phyloP scores from a whole-genome alignment of 2,113 vertebrate species.

The Mustela lutreola region DNA sequence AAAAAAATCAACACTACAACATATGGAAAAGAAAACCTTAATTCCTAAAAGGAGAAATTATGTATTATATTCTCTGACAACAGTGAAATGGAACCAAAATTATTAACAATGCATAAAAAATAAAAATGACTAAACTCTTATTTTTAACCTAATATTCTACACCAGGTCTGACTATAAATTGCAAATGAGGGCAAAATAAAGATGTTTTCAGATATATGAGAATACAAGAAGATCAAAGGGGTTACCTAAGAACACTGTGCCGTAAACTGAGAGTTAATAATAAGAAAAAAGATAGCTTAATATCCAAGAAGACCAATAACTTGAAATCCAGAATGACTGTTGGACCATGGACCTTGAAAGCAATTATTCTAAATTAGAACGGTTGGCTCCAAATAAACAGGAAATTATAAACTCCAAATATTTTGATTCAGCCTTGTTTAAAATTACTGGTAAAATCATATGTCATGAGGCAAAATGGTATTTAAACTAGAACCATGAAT shows the following conservation, averaged over 20 bases:
- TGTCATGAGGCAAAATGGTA: conserved; percentile 62
- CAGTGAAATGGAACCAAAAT: not conserved
- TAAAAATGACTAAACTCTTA: not conserved
- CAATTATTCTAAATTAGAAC: conserved; percentile 63
- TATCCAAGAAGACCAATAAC: conserved; percentile 46
- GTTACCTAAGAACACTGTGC: not conserved
- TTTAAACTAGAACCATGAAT: conserved; percentile 71
- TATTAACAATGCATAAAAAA: conserved; percentile 16
- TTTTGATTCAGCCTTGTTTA: conserved; percentile 79
- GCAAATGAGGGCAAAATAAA: not conserved
- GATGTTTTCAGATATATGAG: not conserved
- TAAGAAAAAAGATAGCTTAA: conserved; percentile 16
- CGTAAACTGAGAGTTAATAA: conserved; percentile 54
- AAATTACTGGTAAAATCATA: conserved; percentile 67
- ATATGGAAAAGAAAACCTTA: conserved; percentile 43
- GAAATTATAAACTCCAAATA: conserved; percentile 80
- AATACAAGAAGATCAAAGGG: not conserved
- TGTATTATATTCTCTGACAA: not conserved
- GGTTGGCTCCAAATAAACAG: conserved; percentile 80
- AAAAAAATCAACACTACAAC: not conserved
- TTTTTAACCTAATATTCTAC: conserved; percentile 17
- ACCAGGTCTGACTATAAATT: not conserved
- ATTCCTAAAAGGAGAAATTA: conserved; percentile 2
- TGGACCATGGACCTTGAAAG: conserved; percentile 54
- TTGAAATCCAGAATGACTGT: conserved; percentile 27